Base-by-base conservation (phyloP, 2,113 vertebrate species). In the Piliocolobus tephrosceles region DNA sequence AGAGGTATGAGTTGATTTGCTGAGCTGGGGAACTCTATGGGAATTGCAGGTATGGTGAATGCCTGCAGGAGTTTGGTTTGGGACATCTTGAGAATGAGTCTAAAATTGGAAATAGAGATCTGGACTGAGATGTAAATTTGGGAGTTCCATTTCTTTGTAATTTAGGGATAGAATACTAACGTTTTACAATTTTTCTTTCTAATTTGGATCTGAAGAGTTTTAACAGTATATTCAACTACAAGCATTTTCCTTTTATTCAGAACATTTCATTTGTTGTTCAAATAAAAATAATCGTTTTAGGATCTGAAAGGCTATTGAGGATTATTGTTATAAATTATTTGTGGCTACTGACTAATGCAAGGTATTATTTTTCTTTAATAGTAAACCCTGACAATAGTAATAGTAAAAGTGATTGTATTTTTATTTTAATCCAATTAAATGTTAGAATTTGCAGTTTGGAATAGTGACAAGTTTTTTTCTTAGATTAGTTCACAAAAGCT, bases 251-350 rank as follows among this genome's bases (percentile, higher is more conserved):
- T 88, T 92, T 86, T 73, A 92, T 64, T 86, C 45, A 58, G 12
- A 16, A 4, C 12, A 76, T 93, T 97, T 97, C 76, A 55, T 88
- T 95, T 57, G 40, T 91, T 93, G 66, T 91, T 73, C 58, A 79
- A 83, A 83, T 89, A 85, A 50, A 91, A 95, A 20, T 94, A 95
- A 97, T 95, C 83, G 47, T 97, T 96, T 87, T 86, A 88, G 35
- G n/a, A 88, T 96, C 87, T 95, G 57, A 93, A 98, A 96, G 81
- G 25, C 61, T 87, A 3, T 80, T 81, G 52, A 87, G 57, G 80
- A 80, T 96, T 73, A 75, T 61, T 75, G 70, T 61, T 94, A 81
- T 66, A 75, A 95, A 66, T 90, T 68, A 73, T 45, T 90, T 88
- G 40, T 95, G 66, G 35, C 85, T 76, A 66, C 43, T 47, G 22